Conservation (phyloP, 2,888 invertebrate species). For the Aphodius granarius region DNA sequence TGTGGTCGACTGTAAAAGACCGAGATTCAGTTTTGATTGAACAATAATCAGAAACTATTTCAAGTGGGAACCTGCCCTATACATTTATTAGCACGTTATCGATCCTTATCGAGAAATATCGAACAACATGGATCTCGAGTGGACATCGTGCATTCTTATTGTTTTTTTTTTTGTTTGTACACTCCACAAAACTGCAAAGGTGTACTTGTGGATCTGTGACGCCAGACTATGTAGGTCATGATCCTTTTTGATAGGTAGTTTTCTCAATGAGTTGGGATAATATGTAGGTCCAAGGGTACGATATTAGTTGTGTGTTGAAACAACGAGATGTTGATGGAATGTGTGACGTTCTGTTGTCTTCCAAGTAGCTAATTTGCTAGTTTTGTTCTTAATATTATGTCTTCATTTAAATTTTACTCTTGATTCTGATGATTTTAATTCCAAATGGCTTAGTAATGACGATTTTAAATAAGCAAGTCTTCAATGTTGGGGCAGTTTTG, state of each 20-base stretch:
- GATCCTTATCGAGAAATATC: not conserved
- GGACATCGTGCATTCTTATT: not conserved
- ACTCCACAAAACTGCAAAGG: not conserved
- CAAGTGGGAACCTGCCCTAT: not conserved
- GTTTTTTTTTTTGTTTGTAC: not conserved
- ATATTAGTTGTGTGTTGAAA: not conserved
- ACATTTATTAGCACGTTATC: not conserved
- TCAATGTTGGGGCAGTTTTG: too few species aligned
- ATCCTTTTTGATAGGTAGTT: not conserved
- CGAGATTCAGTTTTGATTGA: not conserved
- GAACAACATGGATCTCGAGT: conserved; percentile 3
- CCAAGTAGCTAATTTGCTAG: not conserved
- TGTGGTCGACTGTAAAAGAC: not conserved
- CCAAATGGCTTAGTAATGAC: too few species aligned
- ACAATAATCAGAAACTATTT: not conserved
- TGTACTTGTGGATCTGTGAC: not conserved
- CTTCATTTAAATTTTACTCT: too few species aligned
- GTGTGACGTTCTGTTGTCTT: not conserved
- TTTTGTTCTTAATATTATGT: too few species aligned
- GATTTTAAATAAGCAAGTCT: too few species aligned
- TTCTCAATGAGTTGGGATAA: not conserved
- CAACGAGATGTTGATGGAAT: not conserved
- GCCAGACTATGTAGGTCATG: not conserved
- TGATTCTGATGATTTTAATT: too few species aligned
- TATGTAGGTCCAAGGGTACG: not conserved